phyloP scores from a whole-genome alignment of 2,888 invertebrate genomes.

The Deroplatys truncata region DNA sequence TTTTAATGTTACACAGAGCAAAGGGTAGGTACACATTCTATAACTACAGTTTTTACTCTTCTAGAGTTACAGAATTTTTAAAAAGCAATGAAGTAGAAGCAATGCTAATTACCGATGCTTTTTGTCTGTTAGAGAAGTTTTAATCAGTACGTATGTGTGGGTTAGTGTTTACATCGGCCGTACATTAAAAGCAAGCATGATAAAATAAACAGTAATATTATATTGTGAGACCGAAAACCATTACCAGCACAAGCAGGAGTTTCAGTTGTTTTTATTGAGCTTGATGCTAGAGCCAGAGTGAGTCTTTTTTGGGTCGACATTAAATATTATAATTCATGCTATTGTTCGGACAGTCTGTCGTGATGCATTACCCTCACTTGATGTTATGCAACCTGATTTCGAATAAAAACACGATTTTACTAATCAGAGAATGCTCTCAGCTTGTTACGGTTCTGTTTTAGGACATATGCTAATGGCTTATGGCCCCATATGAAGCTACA shows the following conservation, averaged over 20 bases:
- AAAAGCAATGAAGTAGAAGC: background rate
- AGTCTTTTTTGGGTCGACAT: background rate
- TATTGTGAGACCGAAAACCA: background rate
- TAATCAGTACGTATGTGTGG: background rate
- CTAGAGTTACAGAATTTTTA: background rate
- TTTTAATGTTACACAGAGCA: too few relatives aligned
- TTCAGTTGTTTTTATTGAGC: background rate
- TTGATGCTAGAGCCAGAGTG: background rate
- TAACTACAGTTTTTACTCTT: background rate
- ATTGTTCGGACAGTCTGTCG: background rate
- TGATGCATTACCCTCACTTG: background rate
- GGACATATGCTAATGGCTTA: too few relatives aligned
- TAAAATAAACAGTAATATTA: background rate
- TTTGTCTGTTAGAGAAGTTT: background rate
- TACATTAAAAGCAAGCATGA: background rate
- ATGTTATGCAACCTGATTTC: too few relatives aligned
- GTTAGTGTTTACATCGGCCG: background rate
- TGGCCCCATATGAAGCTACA: too few relatives aligned
- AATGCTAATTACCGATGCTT: background rate
- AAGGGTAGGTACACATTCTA: background rate
- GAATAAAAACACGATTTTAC: too few relatives aligned
- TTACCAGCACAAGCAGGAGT: background rate
- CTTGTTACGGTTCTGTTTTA: too few relatives aligned
- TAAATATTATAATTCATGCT: background rate
- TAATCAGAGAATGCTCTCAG: too few relatives aligned